These are phyloP conservation scores for Phaedon cochleariae DNA, from an alignment of 2,888 invertebrate species.

Conservation along the genomic window DNA sequence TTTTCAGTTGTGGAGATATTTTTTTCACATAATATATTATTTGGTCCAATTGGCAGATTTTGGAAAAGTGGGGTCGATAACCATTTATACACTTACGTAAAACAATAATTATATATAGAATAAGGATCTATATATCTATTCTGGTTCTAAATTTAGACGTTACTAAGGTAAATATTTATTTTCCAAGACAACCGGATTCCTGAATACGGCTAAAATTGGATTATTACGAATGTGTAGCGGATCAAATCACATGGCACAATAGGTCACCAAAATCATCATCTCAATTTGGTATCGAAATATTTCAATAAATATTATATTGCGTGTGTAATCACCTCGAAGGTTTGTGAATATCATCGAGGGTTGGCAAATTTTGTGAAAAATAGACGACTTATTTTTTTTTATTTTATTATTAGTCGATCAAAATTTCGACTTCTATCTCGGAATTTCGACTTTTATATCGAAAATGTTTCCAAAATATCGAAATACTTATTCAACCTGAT, in stretches of 20 bases:
- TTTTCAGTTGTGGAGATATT: no score
- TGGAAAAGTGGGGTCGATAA: conserved; percentile 7
- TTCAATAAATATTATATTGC: not conserved
- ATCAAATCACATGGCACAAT: conserved; percentile 17
- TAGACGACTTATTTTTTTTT: no score
- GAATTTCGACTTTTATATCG: no score
- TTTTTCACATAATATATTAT: not conserved
- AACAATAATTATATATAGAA: conserved; percentile 18
- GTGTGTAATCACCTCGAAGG: no score
- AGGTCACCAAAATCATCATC: not conserved
- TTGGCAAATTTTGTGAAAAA: no score
- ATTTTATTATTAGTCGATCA: no score
- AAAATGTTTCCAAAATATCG: no score
- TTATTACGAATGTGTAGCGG: not conserved
- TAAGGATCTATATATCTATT: not conserved
- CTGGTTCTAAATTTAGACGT: conserved; percentile 22
- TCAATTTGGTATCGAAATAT: no score
- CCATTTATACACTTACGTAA: conserved; percentile 10
- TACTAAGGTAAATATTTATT: conserved; percentile 41
- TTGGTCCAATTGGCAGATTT: not conserved
- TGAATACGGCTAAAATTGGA: conserved; percentile 25
- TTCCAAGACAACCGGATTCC: conserved; percentile 36
- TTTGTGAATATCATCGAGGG: no score
- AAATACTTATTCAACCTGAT: no score
- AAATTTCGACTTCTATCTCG: no score